Percentiles rank a stretch among this genome's conserved stretches.
Conservation (phyloP, 37 sponge, comb jelly and placozoan genomes). For the Spongilla lacustris region DNA sequence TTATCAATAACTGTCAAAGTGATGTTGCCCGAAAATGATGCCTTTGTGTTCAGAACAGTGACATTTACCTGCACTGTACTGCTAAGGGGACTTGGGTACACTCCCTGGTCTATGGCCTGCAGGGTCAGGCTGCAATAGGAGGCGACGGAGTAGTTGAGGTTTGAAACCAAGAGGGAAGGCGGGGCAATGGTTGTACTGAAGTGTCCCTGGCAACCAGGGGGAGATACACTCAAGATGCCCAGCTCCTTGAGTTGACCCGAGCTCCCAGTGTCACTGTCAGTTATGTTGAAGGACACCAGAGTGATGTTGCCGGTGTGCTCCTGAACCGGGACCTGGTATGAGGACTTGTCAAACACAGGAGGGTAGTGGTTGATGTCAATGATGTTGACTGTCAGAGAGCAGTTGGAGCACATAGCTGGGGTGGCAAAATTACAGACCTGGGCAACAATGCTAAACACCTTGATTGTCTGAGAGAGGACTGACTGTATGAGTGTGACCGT, state of each 20-base stretch:
- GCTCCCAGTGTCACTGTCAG: constrained; percentile 64
- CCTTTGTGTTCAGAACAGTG: neutral
- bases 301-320: constrained; percentile 13
- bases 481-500: constrained; percentile 3
- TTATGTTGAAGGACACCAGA: neutral
- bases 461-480: constrained; percentile 33
- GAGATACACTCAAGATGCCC: neutral
- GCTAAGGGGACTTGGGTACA: neutral
- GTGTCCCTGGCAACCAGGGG: constrained; percentile 33
- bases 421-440: constrained; percentile 47
- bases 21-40: neutral
- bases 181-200: constrained; percentile 3
- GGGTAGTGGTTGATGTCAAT: constrained; percentile 60
- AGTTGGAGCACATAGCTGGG: constrained; percentile 47
- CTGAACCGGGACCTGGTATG: constrained; percentile 15
- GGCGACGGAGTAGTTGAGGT: neutral
- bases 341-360: constrained; percentile 29
- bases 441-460: constrained; percentile 20
- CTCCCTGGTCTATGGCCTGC: neutral
- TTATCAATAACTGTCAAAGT: constrained; percentile 57
- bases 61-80: neutral
- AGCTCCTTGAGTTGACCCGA: constrained; percentile 39
- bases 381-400: constrained; percentile 26
- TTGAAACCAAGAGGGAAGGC: neutral
- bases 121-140: neutral